phyloP scores from a whole-genome alignment of 2,797 vertebrate species.

The Prionace glauca region DNA sequence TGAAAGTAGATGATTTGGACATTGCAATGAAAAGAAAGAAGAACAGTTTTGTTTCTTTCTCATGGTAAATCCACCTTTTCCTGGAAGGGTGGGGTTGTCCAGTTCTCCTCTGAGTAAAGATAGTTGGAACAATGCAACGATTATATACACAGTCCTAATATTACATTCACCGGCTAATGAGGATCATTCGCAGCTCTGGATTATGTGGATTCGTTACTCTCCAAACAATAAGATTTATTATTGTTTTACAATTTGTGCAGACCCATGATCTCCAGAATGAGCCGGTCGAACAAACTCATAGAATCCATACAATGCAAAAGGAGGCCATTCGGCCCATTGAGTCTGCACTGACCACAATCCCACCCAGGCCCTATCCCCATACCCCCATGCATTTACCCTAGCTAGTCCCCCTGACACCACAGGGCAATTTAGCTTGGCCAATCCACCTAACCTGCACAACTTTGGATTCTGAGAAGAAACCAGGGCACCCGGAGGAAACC shows the following conservation, averaged over 20 bases:
- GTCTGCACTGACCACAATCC: no score
- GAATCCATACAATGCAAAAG: no score
- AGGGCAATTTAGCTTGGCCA: no score
- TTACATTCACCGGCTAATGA: neutral
- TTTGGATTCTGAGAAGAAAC: no score
- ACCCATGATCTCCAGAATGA: neutral
- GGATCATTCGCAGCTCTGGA: neutral
- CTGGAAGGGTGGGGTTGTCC: neutral
- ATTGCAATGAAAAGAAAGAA: neutral
- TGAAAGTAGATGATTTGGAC: neutral
- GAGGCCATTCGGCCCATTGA: no score
- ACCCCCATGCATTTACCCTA: no score
- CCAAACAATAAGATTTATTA: neutral
- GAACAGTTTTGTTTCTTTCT: neutral
- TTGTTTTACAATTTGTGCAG: neutral
- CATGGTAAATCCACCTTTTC: neutral
- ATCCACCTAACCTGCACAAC: no score
- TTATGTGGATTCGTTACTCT: neutral
- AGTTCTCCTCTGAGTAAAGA: neutral
- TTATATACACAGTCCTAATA: neutral
- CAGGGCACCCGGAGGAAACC: no score
- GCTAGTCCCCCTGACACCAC: no score
- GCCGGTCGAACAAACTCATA: neutral
- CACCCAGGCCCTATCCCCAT: no score
- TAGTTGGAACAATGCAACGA: neutral